Evolutionary conservation across 2,113 vertebrate species (phyloP).

Genomic region (Trinectes maculatus): DNA sequence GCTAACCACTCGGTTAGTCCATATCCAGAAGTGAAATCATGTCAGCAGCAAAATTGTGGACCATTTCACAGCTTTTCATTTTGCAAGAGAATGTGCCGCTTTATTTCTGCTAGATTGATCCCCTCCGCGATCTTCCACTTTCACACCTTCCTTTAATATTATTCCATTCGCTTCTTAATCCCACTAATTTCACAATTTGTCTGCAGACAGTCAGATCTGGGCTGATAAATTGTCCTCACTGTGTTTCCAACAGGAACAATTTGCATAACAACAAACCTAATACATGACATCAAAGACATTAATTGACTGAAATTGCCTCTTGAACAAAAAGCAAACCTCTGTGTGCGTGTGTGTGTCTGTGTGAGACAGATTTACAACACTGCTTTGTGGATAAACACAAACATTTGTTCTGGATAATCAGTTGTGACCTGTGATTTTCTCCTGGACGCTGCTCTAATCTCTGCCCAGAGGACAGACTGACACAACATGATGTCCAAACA

Average conservation of each 20-base stretch:
- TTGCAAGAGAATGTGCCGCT: slow-evolving; percentile 22
- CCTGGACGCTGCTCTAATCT: slow-evolving; percentile 42
- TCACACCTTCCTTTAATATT: slow-evolving; percentile 40
- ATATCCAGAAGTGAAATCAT: slow-evolving; percentile 38
- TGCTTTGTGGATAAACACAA: slow-evolving; percentile 40
- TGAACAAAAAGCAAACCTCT: slow-evolving; percentile 9
- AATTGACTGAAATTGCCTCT: slow-evolving; percentile 41
- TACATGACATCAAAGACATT: slow-evolving; percentile 53
- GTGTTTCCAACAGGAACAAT: slow-evolving; percentile 33
- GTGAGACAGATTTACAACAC: slow-evolving; percentile 31
- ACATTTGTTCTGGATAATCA: slow-evolving; percentile 44
- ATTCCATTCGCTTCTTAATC: slow-evolving; percentile 33
- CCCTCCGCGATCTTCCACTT: slow-evolving; percentile 38
- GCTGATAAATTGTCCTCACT: slow-evolving; percentile 36
- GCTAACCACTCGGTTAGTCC: slow-evolving; percentile 12
- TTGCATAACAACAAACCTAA: slow-evolving; percentile 58
- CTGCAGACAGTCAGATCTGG: slow-evolving; percentile 12
- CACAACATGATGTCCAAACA: slow-evolving; percentile 28
- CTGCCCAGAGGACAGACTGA: slow-evolving; percentile 35
- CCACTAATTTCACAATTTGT: slow-evolving; percentile 29
- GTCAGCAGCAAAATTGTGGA: slow-evolving; percentile 26
- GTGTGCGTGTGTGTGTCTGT: slow-evolving; percentile 14
- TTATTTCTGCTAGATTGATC: slow-evolving; percentile 43
- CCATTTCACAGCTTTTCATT: slow-evolving; percentile 49
- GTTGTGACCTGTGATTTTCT: slow-evolving; percentile 48